Base-by-base conservation (phyloP, 2,797 vertebrate species). In the Numenius phaeopus region DNA sequence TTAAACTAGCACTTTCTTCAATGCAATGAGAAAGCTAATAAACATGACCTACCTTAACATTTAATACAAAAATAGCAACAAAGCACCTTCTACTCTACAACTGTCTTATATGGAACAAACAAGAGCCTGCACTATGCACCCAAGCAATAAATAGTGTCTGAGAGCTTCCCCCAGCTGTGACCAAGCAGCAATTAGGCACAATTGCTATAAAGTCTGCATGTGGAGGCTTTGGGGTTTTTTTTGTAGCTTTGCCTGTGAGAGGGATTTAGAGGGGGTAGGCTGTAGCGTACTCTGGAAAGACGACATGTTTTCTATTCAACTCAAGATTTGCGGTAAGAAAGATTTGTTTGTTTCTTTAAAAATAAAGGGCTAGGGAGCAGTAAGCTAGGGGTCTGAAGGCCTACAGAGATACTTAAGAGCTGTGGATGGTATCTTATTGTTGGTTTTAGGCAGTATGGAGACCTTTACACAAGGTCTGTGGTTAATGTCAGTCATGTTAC, bases 231-330 rank as follows among this genome's bases (percentile, higher is more conserved):
- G 18, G 44, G 44, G 7, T 44, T 49, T 0, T 10, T 64, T 21
- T 44, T 42, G 20, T 5, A 4, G 4, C 18, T 54, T 17, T n/a
- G 11, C 3, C 2, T 57, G 7, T 26, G 13, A 26, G 40, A 27
- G 14, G 1, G 7, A 21, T 13, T 2, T n/a, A 1, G 8, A n/a
- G 17, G 7, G 9, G 9, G 8, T 0, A 17, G 19, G 29, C 4
- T 59, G 7, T 8, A 10, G 9, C 2, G 46, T 32, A 0, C 8
- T 47, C 16, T 34, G 13, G 21, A 49, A 32, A 27, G 8, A 3
- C 2, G 2, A 30, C 18, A 3, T 42, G 10, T 8, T 54, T 58
- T 70, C 15, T 70, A 1, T n/a, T 49, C 8, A 27, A 3, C 5
- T 49, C 5, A 13, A 23, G 29, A 17, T 17, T 32, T 37, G 6